Conservation (phyloP, 2,113 vertebrate species). For the Paraplagusia blochii region DNA sequence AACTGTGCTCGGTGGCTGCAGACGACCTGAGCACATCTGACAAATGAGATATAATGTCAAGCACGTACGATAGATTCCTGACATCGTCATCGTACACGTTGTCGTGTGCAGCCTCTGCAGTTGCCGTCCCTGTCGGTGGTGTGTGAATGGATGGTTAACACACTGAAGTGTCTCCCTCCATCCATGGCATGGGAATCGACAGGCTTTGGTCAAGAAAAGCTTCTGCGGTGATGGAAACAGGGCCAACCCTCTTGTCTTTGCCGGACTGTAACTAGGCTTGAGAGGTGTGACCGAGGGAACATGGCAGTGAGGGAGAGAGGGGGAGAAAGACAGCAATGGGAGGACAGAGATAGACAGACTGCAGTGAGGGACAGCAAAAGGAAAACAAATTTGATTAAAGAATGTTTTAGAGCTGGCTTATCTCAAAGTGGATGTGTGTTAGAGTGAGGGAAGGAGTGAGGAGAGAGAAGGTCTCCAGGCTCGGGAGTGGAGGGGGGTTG, state of each 20-base stretch:
- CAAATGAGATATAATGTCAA: conserved; percentile 43
- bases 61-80: conserved; percentile 33
- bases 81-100: conserved; percentile 28
- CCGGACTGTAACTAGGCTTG: conserved; percentile 53
- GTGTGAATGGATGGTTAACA: conserved; percentile 50
- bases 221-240: conserved; percentile 54
- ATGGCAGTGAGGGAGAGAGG: conserved; percentile 13
- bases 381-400: conserved; percentile 12
- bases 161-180: conserved; percentile 34
- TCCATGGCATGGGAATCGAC: conserved; percentile 32
- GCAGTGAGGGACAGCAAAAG: too few relatives aligned
- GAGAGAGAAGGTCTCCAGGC: conserved; percentile 33
- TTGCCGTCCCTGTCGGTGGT: conserved; percentile 21
- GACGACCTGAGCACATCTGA: conserved; percentile 42
- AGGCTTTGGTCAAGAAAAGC: conserved; percentile 39
- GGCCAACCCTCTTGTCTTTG: conserved; percentile 41
- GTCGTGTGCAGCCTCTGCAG: conserved; percentile 33
- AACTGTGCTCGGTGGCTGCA: background rate
- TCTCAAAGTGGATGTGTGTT: background rate
- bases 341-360: conserved; percentile 16
- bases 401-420: conserved; percentile 11
- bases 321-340: background rate
- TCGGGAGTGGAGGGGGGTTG: conserved; percentile 34
- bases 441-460: background rate
- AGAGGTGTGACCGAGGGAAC: conserved; percentile 54